phyloP scores from a whole-genome alignment of 92 coral and sea anemone genomes.

The Pocillopora meandrina region DNA sequence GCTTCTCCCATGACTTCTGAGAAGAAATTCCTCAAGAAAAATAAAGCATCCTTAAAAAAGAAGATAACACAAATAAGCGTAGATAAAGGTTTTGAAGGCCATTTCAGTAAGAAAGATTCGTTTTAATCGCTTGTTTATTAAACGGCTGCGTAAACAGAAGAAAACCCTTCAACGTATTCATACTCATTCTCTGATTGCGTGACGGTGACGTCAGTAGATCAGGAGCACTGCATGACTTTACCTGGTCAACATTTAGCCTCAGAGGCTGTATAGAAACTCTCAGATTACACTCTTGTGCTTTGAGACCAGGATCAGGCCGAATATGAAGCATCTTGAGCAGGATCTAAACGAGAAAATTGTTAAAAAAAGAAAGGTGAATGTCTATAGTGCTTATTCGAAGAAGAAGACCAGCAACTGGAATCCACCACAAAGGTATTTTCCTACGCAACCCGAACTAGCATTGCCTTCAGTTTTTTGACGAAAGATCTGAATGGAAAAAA shows the following conservation, averaged over 20 bases:
- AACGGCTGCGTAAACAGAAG: no score
- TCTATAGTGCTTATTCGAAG: no score
- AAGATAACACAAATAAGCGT: not conserved
- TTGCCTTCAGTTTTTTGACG: no score
- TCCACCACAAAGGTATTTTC: no score
- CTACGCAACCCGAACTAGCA: no score
- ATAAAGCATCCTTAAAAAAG: constrained; percentile 70
- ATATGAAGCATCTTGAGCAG: constrained; percentile 85
- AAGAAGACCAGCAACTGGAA: no score
- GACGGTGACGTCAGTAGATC: not conserved
- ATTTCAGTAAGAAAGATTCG: not conserved
- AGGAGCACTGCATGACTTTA: not conserved
- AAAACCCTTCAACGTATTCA: no score
- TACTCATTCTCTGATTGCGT: not conserved
- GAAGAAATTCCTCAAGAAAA: constrained; percentile 85
- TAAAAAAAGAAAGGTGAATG: not conserved
- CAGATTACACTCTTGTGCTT: constrained; percentile 86
- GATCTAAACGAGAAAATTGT: constrained; percentile 48
- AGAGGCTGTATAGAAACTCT: constrained; percentile 94
- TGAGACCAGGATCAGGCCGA: constrained; percentile 85
- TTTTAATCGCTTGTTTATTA: no score
- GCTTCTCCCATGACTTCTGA: constrained; percentile 86
- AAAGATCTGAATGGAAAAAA: no score
- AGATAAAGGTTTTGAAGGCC: not conserved
- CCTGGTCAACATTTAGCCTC: constrained; percentile 97